phyloP scores from a whole-genome alignment of 2,113 vertebrate species.

The Tachysurus vachellii region DNA sequence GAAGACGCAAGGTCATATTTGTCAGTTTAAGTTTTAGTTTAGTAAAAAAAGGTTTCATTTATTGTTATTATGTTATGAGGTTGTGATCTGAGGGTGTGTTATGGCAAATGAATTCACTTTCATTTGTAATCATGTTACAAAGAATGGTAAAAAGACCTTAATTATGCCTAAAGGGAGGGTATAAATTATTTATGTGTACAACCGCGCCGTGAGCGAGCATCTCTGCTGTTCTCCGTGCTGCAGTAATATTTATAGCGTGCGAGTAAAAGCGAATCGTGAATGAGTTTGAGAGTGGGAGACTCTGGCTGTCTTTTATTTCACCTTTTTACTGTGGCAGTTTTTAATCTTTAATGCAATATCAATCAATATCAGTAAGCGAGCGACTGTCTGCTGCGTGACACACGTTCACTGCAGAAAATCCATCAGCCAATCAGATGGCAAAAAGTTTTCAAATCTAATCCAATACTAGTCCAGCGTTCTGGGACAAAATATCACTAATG shows the following conservation, averaged over 20 bases:
- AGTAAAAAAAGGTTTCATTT: not conserved
- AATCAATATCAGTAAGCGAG: not conserved
- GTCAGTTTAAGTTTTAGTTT: not conserved
- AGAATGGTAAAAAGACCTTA: constrained; percentile 34
- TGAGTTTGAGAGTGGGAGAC: not conserved
- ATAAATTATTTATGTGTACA: constrained; percentile 19
- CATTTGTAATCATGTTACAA: constrained; percentile 30
- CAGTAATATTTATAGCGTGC: constrained; percentile 16
- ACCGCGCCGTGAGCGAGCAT: constrained; percentile 3
- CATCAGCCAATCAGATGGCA: not conserved
- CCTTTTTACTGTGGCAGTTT: not conserved
- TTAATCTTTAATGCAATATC: constrained; percentile 20
- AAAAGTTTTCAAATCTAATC: not conserved
- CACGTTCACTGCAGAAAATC: not conserved
- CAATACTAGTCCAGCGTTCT: not conserved
- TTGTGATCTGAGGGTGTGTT: constrained; percentile 1
- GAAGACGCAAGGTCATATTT: not conserved
- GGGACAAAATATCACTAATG: not conserved
- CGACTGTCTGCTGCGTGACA: not conserved
- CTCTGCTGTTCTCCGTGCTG: not conserved
- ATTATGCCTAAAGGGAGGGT: constrained; percentile 30
- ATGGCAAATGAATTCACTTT: constrained; percentile 32
- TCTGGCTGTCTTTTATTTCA: constrained; percentile 7
- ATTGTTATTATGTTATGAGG: constrained; percentile 4
- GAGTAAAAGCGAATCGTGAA: not conserved